Percentiles rank a stretch among this genome's conserved stretches.
Conservation (phyloP, 2,113 vertebrate species). For the Chaenogobius annularis region DNA sequence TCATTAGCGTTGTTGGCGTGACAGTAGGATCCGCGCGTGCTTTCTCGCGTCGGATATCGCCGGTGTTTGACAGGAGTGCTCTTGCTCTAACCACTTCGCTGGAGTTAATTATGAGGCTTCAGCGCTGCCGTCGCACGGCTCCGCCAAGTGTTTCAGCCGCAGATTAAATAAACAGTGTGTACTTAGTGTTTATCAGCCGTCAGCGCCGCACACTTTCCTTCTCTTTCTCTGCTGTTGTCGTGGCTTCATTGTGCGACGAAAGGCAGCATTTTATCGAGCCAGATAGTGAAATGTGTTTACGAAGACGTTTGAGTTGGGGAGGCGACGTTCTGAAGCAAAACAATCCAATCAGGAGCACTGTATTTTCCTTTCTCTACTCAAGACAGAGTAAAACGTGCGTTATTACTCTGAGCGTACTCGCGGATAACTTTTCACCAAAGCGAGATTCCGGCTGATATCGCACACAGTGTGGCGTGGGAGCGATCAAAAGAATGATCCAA, state of each 20-base stretch:
- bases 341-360: background rate
- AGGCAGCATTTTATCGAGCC: background rate
- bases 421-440: too few species aligned
- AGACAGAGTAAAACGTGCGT: too few species aligned
- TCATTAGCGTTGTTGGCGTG: background rate
- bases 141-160: background rate
- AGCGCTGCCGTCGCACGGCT: background rate
- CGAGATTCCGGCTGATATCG: too few species aligned
- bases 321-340: background rate
- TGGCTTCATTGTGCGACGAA: background rate
- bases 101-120: slow-evolving; percentile 5
- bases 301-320: background rate
- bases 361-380: too few species aligned
- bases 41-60: background rate
- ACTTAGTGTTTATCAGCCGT: slow-evolving; percentile 1
- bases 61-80: background rate
- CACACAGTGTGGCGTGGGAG: too few species aligned
- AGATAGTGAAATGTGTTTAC: background rate
- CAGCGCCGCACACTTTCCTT: background rate
- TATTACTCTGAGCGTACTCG: too few species aligned
- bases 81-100: background rate
- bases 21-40: background rate
- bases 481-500: too few species aligned
- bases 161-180: background rate
- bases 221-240: background rate